These are phyloP conservation scores for Pseudomyrmex dendroicus DNA, from an alignment of 1,140 invertebrate species.

Conservation along the genomic window DNA sequence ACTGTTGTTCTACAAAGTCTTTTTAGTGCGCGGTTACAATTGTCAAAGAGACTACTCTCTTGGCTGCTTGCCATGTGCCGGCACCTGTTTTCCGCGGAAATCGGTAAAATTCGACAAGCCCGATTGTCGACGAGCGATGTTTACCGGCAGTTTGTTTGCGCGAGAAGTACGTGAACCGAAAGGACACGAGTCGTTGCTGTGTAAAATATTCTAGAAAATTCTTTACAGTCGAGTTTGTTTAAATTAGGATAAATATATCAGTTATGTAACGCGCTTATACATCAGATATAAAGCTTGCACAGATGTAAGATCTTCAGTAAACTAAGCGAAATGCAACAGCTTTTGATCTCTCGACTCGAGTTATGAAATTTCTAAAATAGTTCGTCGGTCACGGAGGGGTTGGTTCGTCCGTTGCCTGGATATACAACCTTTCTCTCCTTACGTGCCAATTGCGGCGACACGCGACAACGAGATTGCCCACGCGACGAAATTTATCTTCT, in stretches of 20 bases:
- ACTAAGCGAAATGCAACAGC: background rate
- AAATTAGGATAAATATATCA: background rate
- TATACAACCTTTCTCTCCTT: slow-evolving; percentile 53
- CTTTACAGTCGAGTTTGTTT: too few species aligned
- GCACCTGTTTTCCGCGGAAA: too few species aligned
- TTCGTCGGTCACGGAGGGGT: background rate
- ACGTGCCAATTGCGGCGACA: slow-evolving; percentile 42
- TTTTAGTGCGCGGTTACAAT: too few species aligned
- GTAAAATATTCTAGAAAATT: too few species aligned
- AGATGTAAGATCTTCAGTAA: background rate
- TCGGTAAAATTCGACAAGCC: too few species aligned
- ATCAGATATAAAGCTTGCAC: background rate
- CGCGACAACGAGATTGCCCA: slow-evolving; percentile 55
- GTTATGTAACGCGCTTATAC: background rate
- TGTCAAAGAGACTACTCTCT: too few species aligned
- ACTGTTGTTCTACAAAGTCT: too few species aligned
- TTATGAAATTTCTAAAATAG: background rate
- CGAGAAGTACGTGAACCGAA: too few species aligned
- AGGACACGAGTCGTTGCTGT: too few species aligned
- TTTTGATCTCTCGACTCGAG: slow-evolving; percentile 5
- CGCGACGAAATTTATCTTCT: slow-evolving; percentile 65
- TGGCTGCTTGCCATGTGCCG: too few species aligned
- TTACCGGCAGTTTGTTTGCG: too few species aligned
- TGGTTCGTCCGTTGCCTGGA: slow-evolving; percentile 10
- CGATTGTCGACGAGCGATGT: too few species aligned